Evolutionary conservation across 2,113 vertebrate species (phyloP).

Genomic region (Pollachius pollachius): DNA sequence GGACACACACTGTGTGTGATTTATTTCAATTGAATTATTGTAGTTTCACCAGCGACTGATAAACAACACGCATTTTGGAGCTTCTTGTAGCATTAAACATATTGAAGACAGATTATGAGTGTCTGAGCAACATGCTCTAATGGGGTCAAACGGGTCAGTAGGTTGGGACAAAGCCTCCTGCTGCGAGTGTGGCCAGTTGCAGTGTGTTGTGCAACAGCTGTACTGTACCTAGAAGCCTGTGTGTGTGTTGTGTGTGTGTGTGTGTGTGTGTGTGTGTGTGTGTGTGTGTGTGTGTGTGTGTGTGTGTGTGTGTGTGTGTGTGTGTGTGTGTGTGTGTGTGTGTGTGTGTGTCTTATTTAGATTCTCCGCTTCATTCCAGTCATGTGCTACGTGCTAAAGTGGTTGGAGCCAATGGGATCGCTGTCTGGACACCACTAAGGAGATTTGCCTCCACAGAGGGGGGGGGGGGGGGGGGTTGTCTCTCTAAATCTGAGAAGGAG

Average conservation of each 20-base stretch:
- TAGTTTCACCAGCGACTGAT: too few relatives aligned
- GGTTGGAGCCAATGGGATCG: constrained; percentile 22
- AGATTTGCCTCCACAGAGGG: constrained; percentile 25
- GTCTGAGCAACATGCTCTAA: constrained; percentile 12
- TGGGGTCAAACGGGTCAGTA: constrained; percentile 34
- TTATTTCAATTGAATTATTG: too few relatives aligned
- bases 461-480: constrained; percentile 16
- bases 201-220: constrained; percentile 2
- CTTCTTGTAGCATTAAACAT: not conserved
- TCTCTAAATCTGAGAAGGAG: constrained; percentile 18
- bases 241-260: not conserved
- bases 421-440: constrained; percentile 33
- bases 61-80: not conserved
- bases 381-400: constrained; percentile 26
- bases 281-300: not conserved
- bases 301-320: too few relatives aligned
- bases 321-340: too few relatives aligned
- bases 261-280: too few relatives aligned
- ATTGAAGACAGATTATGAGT: not conserved
- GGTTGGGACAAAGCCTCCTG: constrained; percentile 23
- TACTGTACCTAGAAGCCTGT: constrained; percentile 11
- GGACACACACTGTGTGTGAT: not conserved
- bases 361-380: constrained; percentile 32
- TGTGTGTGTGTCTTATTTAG: constrained; percentile 29
- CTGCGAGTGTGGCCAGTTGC: constrained; percentile 1